phyloP scores from a whole-genome alignment of 2,888 invertebrate species.

The Phoenoteleia sp. region DNA sequence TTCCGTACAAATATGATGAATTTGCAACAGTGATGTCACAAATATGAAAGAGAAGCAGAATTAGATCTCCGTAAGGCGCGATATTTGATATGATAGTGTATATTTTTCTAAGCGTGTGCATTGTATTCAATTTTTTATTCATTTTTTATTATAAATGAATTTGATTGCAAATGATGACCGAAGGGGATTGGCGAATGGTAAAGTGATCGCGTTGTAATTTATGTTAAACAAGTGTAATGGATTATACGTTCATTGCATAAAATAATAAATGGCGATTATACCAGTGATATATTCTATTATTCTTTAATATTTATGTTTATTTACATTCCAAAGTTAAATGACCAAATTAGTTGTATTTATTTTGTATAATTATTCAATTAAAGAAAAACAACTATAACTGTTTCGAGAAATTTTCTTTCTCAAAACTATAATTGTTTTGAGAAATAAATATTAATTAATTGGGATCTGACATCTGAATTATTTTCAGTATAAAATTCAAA shows the following conservation, averaged over 20 bases:
- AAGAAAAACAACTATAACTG: too few species aligned
- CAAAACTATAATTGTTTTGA: too few species aligned
- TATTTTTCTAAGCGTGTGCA: constrained; percentile 81
- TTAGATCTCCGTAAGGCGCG: constrained; percentile 42
- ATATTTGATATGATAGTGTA: constrained; percentile 77
- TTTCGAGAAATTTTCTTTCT: too few species aligned
- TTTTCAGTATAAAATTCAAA: too few species aligned
- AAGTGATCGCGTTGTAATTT: constrained; percentile 79
- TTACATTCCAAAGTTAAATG: too few species aligned
- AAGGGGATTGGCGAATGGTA: constrained; percentile 71
- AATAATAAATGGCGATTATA: constrained; percentile 78
- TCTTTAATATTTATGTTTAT: too few species aligned
- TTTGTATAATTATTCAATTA: too few species aligned
- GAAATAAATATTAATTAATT: too few species aligned
- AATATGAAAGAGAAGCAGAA: constrained; percentile 49
- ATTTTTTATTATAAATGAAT: constrained; percentile 64
- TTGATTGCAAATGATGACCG: constrained; percentile 29
- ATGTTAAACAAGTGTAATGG: constrained; percentile 78
- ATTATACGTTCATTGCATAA: constrained; percentile 75
- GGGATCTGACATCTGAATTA: too few species aligned
- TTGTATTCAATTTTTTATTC: constrained; percentile 72
- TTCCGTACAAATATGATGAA: constrained; percentile 53
- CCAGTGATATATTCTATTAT: constrained; percentile 47
- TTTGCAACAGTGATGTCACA: constrained; percentile 40
- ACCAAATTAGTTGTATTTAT: too few species aligned